These are phyloP conservation scores for Anadara kagoshimensis DNA, from an alignment of 1,140 invertebrate genomes.

Conservation along the genomic window DNA sequence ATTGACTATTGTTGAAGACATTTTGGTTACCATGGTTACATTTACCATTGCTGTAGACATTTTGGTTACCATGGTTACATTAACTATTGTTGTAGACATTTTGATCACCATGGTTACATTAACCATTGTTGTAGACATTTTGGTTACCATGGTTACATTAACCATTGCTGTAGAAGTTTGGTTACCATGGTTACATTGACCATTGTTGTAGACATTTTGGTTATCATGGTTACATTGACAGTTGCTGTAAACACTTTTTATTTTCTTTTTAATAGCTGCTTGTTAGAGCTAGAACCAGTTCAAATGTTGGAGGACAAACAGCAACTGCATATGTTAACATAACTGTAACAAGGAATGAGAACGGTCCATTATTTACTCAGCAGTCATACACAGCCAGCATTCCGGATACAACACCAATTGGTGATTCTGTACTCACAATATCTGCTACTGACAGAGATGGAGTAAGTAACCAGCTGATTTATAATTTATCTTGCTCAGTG, in stretches of 20 bases:
- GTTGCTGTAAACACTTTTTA: not conserved
- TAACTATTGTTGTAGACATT: too few relatives aligned
- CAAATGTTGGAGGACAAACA: conserved; percentile 69
- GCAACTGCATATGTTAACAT: conserved; percentile 85
- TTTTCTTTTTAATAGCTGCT: conserved; percentile 45
- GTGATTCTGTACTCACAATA: conserved; percentile 39
- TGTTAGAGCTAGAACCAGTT: conserved; percentile 42
- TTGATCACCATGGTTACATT: too few relatives aligned
- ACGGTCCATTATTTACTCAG: conserved; percentile 81
- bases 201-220: too few relatives aligned
- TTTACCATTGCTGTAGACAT: too few relatives aligned
- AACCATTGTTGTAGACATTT: too few relatives aligned
- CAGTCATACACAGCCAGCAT: conserved; percentile 37
- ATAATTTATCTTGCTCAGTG: too few relatives aligned
- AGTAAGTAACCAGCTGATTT: conserved; percentile 38
- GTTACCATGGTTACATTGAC: too few relatives aligned
- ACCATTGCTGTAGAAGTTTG: too few relatives aligned
- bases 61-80: too few relatives aligned
- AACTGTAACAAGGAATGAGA: conserved; percentile 82
- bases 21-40: too few relatives aligned
- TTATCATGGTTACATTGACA: not conserved
- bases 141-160: too few relatives aligned
- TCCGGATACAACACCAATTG: conserved; percentile 38
- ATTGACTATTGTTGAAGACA: too few relatives aligned
- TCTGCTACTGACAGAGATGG: conserved; percentile 54